phyloP scores from a whole-genome alignment of 2,113 vertebrate genomes.

The Muscicapa adusta region DNA sequence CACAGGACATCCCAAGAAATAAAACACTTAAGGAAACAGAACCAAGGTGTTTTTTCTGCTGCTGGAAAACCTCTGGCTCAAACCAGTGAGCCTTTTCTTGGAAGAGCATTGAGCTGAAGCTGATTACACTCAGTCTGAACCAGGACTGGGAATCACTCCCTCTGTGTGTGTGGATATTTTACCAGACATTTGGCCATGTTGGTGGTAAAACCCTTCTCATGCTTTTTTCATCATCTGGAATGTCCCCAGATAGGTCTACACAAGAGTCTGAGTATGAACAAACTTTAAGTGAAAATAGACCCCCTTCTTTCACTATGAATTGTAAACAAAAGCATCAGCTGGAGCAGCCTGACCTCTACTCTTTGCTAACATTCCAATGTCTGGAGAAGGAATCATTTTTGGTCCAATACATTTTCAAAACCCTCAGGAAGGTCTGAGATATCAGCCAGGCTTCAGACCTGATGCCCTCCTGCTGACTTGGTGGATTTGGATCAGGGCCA shows the following conservation, averaged over 20 bases:
- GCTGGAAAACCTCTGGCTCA: neutral
- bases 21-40: neutral
- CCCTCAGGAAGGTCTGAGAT: neutral
- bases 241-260: neutral
- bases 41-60: neutral
- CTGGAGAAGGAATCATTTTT: constrained; percentile 20
- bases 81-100: neutral
- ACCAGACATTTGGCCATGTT: neutral
- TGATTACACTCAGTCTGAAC: neutral
- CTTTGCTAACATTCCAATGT: neutral
- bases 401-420: neutral
- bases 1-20: neutral
- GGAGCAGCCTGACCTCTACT: neutral
- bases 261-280: neutral
- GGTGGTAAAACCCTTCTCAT: neutral
- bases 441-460: neutral
- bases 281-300: neutral
- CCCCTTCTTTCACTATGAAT: neutral
- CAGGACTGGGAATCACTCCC: neutral
- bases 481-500: constrained; percentile 34
- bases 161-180: neutral
- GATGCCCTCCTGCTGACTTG: neutral
- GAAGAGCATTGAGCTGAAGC: neutral
- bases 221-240: neutral
- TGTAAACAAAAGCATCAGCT: neutral